Evolutionary conservation across 2,888 invertebrate species (phyloP), one percentile per base, ranked within the genome.

Genomic region (Camptogramma bilineatum): DNA sequence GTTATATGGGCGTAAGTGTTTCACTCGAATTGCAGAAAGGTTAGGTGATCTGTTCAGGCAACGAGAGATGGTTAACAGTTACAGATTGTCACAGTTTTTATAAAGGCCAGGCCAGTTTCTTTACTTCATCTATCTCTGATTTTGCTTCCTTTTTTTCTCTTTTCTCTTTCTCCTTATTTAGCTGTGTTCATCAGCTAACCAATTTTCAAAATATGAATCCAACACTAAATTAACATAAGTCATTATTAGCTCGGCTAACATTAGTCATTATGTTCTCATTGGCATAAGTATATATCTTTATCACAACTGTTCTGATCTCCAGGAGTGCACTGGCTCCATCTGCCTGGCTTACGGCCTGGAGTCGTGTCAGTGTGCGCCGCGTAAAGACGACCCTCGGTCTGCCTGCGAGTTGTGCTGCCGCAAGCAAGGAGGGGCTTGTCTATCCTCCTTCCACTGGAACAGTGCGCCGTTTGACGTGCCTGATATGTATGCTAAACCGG

Each of bases 291-390:
- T 4, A 24, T 24, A 24, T 24, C 24, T 24, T 39, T 13, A 13
- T 39, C 13, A 13, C 34, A 39, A 44, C 44, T 8, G 7, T 39
- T 28, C 34, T 34, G 34, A 39, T 39, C 39, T 80, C 24, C 81
- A 97, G 97, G 97, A 98, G 87, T 99, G 99, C 84, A 98, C 98
- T 0, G 99, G 98, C 0, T 99, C 99, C n/a, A 98, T 99, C 82
- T 99, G 99, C 92, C 94, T 98, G 75, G 98, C 98, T 4, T 99
- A 99, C 84, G 98, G 98, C 10, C 94, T 99, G 87, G 98, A 98
- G 90, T 99, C 99, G 42, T 99, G 99, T 83, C 98, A 98, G 86
- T 98, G 98, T 85, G 95, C 96, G 73, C 95, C 97, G 5, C 96
- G 96, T 39, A 95, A 95, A 53, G 95, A 95, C 75, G 98, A 98